phyloP scores from a whole-genome alignment of 2,113 vertebrate species.

The Phrynocephalus versicolor region DNA sequence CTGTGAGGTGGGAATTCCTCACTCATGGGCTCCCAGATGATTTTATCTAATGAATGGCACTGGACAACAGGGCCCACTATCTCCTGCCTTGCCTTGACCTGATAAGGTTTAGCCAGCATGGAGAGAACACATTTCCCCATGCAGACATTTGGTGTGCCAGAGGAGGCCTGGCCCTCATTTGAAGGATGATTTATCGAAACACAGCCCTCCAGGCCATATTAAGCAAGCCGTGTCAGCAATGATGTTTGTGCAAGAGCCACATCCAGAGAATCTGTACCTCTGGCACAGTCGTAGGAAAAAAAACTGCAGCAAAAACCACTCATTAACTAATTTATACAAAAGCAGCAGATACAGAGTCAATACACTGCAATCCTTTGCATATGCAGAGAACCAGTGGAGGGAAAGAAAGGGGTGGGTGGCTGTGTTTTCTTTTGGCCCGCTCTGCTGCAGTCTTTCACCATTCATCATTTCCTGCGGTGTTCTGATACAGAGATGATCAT shows the following conservation, averaged over 20 bases:
- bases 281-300: slow-evolving; percentile 32
- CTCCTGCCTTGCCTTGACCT: not conserved
- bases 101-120: not conserved
- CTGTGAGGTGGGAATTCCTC: too few relatives aligned
- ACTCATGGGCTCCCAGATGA: not conserved
- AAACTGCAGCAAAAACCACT: slow-evolving; percentile 35
- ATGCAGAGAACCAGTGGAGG: slow-evolving; percentile 24
- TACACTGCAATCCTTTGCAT: slow-evolving; percentile 53
- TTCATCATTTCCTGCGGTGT: slow-evolving; percentile 11
- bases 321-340: slow-evolving; percentile 55
- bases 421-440: not conserved
- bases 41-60: not conserved
- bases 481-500: slow-evolving; percentile 44
- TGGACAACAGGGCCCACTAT: not conserved
- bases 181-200: fast-evolving
- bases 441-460: slow-evolving; percentile 1
- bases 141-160: not conserved
- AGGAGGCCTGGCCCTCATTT: not conserved
- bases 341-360: slow-evolving; percentile 18
- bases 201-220: slow-evolving; percentile 3
- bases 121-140: not conserved
- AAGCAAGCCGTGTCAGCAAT: slow-evolving; percentile 10
- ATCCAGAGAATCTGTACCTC: slow-evolving; percentile 13
- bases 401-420: not conserved
- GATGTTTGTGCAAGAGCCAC: not conserved